Base-by-base conservation (phyloP, 2,888 invertebrate species). In the Dasypogon diadema region DNA sequence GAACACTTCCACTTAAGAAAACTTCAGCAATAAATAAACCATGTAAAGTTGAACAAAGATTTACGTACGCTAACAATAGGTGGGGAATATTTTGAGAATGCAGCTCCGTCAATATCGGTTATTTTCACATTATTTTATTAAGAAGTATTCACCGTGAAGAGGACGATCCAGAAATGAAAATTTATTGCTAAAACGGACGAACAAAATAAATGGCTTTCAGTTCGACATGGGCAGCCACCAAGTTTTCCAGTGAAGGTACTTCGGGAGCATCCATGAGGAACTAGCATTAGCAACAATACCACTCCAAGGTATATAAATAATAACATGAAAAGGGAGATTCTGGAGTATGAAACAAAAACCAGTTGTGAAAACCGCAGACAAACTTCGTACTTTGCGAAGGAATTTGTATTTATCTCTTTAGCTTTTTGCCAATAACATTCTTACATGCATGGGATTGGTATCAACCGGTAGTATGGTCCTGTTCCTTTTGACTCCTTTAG, bases 91-190 rank as follows among this genome's bases (percentile, higher is more conserved):
- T 65, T 46, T 24, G 14, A 48, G n/a, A 26, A 65, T 65, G 65
- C 65, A 65, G 16, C 46, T 65, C 65, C 48, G 65, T 65, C 65
- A 65, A 65, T 46, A 22, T 16, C 65, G 65, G 65, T 65, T 65
- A 46, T 46, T 46, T 65, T 48, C 65, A 65, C 65, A 65, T 65
- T 65, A 65, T 65, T 65, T 65, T 65, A 65, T 65, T 65, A 65
- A 65, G 46, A 65, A 24, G 48, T 65, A 24, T 46, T 30, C 42
- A 42, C 65, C 37, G 24, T 4, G 24, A 24, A 24, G 65, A 46
- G 46, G 24, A 46, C 65, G 65, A 46, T 65, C n/a, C 24, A 65
- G 65, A 65, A 65, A 65, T 65, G 48, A 65, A 48, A 65, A 65
- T 65, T 65, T 65, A 65, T 65, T 34, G 46, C 65, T 18, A 48